Evolutionary conservation across 2,113 vertebrate species (phyloP).

Genomic region (Falco punctatus): DNA sequence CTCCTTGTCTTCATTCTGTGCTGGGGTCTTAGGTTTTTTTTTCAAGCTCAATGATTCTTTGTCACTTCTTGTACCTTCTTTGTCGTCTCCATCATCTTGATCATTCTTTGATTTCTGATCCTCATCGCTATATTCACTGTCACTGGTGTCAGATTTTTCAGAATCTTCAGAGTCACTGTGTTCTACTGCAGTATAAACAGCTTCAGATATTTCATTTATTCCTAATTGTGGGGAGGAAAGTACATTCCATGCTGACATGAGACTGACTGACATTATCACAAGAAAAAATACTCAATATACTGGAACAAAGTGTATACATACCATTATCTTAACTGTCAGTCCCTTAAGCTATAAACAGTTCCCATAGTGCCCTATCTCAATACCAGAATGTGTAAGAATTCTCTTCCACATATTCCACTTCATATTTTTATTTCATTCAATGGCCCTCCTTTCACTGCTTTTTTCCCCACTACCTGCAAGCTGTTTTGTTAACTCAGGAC

Average conservation of each 20-base stretch:
- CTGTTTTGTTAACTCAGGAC: not conserved
- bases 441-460: not conserved
- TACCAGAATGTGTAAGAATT: not conserved
- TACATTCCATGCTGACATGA: constrained; percentile 41
- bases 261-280: not conserved
- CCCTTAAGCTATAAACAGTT: not conserved
- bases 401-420: not conserved
- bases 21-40: constrained; percentile 78
- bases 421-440: not conserved
- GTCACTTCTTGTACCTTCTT: constrained; percentile 80
- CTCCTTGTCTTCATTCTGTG: constrained; percentile 82
- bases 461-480: not conserved
- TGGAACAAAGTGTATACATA: not conserved
- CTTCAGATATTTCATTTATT: constrained; percentile 96
- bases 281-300: not conserved
- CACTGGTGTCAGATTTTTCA: constrained; percentile 93
- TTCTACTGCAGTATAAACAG: constrained; percentile 90
- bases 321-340: not conserved
- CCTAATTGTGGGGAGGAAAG: constrained; percentile 78
- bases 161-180: constrained; percentile 96
- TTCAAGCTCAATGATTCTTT: constrained; percentile 76
- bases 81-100: constrained; percentile 80
- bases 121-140: constrained; percentile 92
- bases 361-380: not conserved
- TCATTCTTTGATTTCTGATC: constrained; percentile 90